Percentiles rank a stretch among this genome's conserved stretches.
phyloP scores from a whole-genome alignment of 2,113 vertebrate genomes.

The Eulemur macaco region DNA sequence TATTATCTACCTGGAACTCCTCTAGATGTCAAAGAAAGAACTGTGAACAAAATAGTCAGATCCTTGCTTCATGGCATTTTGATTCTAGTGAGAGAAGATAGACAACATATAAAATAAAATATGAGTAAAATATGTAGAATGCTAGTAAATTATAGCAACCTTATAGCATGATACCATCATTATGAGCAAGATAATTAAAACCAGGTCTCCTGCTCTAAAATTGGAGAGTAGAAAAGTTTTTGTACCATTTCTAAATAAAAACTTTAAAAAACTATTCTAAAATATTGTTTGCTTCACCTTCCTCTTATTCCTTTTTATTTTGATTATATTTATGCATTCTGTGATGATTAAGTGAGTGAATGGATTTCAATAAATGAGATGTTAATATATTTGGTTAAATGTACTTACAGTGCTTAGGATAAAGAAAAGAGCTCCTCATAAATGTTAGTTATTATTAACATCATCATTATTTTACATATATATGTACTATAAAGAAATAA shows the following conservation, averaged over 20 bases:
- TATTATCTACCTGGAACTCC: not conserved
- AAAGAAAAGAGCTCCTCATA: not conserved
- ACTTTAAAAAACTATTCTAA: not conserved
- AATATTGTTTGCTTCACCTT: not conserved
- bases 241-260: not conserved
- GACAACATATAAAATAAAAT: not conserved
- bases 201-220: not conserved
- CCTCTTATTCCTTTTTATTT: not conserved
- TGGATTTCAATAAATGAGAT: not conserved
- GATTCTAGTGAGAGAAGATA: not conserved
- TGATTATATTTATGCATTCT: not conserved
- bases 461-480: not conserved
- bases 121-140: not conserved
- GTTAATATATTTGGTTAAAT: not conserved
- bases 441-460: not conserved
- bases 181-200: not conserved
- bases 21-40: not conserved
- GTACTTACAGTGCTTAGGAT: not conserved
- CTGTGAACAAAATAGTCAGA: not conserved
- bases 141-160: not conserved
- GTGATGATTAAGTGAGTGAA: not conserved
- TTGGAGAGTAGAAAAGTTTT: not conserved
- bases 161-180: not conserved
- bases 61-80: not conserved
- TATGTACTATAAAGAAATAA: not conserved